Evolutionary conservation across 2,797 vertebrate species (phyloP), one percentile per base, ranked within the genome.

Genomic region (Gadopsis marmoratus): DNA sequence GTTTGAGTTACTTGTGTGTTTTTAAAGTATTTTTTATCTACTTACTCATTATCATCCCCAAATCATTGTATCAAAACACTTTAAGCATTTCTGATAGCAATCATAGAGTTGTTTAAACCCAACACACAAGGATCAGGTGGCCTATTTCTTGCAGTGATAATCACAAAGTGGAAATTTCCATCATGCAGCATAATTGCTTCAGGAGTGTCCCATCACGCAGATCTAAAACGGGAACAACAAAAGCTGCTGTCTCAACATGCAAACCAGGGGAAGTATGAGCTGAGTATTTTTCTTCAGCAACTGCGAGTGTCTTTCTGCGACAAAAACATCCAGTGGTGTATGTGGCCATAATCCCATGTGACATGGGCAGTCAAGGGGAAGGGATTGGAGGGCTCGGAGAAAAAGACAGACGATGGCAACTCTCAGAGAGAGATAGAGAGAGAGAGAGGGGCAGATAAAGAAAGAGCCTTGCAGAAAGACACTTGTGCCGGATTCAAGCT

Each of bases 341-440:
- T 88, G 81, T 79, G 82, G 81, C 77, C 85, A 75, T 95, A 93
- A 95, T 94, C 88, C 89, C 86, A 92, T 90, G 91, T 91, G 94
- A 94, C 92, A 75, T 77, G 89, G 66, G 84, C 91, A 91, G 91
- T 91, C 86, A 83, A 92, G 93, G 81, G 88, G 86, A 94, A 92
- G 74, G 88, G 89, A 92, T 91, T 74, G 82, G 86, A 89, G 74
- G 60, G 85, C 89, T 92, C 9, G 64, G 83, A 89, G 90, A 87
- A 89, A 89, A 86, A 88, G 82, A 84, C 86, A 86, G 81, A 86
- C 76, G 74, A 89, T 79, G 77, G 78, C 68, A 65, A 73, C 79
- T 82, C 39, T 17, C 78, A 67, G 67, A 51, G 37, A 76, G 76
- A 72, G 74, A 81, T 74, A 50, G 71, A 41, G 41, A 78, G 67